phyloP scores from a whole-genome alignment of 2,113 vertebrate species.

The Melierax canorus region DNA sequence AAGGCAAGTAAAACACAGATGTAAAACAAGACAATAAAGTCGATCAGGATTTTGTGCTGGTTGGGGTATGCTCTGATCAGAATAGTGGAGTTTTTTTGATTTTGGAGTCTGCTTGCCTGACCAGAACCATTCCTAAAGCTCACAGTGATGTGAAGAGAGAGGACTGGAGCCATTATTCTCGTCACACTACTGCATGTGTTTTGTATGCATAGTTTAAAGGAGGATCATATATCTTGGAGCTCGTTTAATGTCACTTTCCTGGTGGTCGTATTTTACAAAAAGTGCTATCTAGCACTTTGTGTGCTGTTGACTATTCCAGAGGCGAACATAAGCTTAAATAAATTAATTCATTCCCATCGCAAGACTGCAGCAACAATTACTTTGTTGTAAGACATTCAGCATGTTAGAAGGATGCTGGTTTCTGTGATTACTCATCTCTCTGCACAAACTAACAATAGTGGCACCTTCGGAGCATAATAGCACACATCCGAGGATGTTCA shows the following conservation, averaged over 20 bases:
- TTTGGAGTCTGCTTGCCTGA: neutral
- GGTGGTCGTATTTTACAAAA: slow-evolving; percentile 28
- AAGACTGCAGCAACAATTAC: neutral
- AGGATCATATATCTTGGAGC: slow-evolving; percentile 22
- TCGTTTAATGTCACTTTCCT: slow-evolving; percentile 24
- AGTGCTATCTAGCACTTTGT: slow-evolving; percentile 24
- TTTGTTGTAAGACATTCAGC: neutral
- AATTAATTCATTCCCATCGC: neutral
- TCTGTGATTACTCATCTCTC: slow-evolving; percentile 20
- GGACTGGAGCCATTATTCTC: neutral
- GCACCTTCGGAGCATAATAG: neutral
- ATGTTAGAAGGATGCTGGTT: neutral
- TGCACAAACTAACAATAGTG: neutral
- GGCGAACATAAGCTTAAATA: neutral
- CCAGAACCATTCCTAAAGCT: neutral
- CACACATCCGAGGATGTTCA: neutral
- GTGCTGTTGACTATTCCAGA: slow-evolving; percentile 17
- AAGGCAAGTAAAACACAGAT: neutral
- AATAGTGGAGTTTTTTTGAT: neutral
- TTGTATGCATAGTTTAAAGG: neutral
- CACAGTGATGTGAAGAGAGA: neutral
- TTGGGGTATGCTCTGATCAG: neutral
- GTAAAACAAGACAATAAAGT: neutral
- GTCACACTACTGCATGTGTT: neutral
- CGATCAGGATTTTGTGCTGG: neutral